Base-by-base conservation (phyloP, 2,797 vertebrate species). In the Phrynocephalus vlangalii region DNA sequence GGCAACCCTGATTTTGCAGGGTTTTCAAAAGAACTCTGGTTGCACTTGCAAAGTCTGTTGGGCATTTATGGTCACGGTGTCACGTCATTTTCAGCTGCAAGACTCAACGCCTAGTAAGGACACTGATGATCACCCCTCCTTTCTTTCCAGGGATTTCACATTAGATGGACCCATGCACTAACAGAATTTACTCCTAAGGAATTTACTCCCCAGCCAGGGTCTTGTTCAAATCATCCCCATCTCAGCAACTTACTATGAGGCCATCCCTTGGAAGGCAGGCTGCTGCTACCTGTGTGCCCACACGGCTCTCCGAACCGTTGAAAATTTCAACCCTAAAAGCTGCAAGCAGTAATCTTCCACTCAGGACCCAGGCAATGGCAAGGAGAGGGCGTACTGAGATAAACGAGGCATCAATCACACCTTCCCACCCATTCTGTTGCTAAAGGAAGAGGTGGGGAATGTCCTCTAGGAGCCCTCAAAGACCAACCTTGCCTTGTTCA, bases 331-430 rank as follows among this genome's bases (percentile, higher is more conserved):
- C 89, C 81, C 92, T 94, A 2, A 92, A 92, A 94, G 89, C 92
- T 88, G 83, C 92, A 91, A 92, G 91, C 11, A 76, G 30, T 73
- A 22, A 90, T 94, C 90, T 90, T 91, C 95, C 96, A 86, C 94
- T 93, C 83, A 94, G 95, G 96, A 95, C 13, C 88, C 82, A 92
- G 93, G 91, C 92, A 94, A 89, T 93, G 87, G 84, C 92, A 91
- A 93, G 91, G 13, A 80, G 92, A 94, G 93, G 95, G 91, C 92
- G 93, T 91, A 86, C 85, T 89, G 11, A 90, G 92, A 95, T 93
- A 94, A 95, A 95, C 89, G 86, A 84, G 89, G 86, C 76, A 87
- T 97, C 95, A 97, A 96, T 97, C 93, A 96, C 50, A 86, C 91
- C 86, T 94, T 94, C 90, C 90, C 86, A 72, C 76, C 93, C 84